Percentiles rank a stretch among this genome's conserved stretches.
These are phyloP conservation scores for Tipula vernalis DNA, from an alignment of 2,888 invertebrate species.

Conservation along the genomic window DNA sequence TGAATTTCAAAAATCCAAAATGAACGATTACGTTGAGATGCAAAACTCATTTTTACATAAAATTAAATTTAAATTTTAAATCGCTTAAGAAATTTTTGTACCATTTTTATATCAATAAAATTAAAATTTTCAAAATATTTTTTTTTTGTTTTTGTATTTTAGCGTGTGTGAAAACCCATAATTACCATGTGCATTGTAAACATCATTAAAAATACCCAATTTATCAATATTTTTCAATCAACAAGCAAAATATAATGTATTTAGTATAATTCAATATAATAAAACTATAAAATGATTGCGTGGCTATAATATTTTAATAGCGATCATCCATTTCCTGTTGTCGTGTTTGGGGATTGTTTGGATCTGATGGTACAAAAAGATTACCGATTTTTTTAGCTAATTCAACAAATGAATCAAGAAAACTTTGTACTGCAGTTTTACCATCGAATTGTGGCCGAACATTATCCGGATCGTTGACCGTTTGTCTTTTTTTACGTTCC, in stretches of 20 bases:
- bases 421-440: neutral
- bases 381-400: constrained; percentile 7
- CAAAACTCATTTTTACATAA: constrained; percentile 8
- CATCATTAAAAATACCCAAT: neutral
- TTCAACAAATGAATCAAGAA: neutral
- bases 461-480: neutral
- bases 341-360: neutral
- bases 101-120: neutral
- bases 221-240: neutral
- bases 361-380: neutral
- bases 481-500: neutral
- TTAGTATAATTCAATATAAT: neutral
- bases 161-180: neutral
- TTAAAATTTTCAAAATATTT: neutral
- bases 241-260: neutral
- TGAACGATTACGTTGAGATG: constrained; percentile 4
- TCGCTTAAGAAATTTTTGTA: neutral
- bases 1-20: neutral
- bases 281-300: neutral
- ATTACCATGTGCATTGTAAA: neutral
- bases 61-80: constrained; percentile 8
- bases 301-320: neutral
- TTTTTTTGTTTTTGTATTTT: neutral
- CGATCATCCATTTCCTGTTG: constrained; percentile 5
- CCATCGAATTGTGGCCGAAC: neutral